phyloP scores from a whole-genome alignment of 2,888 invertebrate genomes.

The Lamellibrachia satsuma region DNA sequence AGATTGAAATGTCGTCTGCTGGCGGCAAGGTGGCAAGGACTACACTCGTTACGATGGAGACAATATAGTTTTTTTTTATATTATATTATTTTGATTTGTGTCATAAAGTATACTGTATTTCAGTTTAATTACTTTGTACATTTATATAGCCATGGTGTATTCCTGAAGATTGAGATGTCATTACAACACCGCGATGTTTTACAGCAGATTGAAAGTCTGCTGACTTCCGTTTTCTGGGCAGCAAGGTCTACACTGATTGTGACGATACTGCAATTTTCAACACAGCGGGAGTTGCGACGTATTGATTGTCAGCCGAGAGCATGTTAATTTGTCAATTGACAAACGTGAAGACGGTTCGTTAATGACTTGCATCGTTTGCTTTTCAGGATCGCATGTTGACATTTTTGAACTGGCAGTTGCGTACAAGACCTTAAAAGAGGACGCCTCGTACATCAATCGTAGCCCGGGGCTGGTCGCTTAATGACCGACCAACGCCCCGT shows the following conservation, averaged over 20 bases:
- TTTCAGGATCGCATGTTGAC: background rate
- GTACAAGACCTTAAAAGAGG: background rate
- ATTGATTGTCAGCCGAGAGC: background rate
- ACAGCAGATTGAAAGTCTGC: background rate
- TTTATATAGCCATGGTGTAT: background rate
- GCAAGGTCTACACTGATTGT: background rate
- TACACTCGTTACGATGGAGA: background rate
- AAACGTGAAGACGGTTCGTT: conserved; percentile 7
- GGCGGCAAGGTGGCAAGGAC: background rate
- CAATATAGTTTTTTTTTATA: background rate
- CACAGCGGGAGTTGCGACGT: background rate
- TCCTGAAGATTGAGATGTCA: background rate
- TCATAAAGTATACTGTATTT: too few relatives aligned
- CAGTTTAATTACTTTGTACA: too few relatives aligned
- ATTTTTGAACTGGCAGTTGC: background rate
- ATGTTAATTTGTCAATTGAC: conserved; percentile 13
- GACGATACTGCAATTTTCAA: background rate
- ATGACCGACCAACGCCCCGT: background rate
- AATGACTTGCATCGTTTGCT: background rate
- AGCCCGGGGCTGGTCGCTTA: background rate
- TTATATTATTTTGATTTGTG: too few relatives aligned
- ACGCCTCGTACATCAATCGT: background rate
- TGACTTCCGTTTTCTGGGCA: background rate
- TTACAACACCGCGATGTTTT: too few relatives aligned
- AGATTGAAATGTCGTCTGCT: background rate